A percentile compares a stretch with the other conserved stretches of the same genome.
Evolutionary conservation across 2,797 vertebrate species (phyloP).

Genomic region (Heliangelus exortis): DNA sequence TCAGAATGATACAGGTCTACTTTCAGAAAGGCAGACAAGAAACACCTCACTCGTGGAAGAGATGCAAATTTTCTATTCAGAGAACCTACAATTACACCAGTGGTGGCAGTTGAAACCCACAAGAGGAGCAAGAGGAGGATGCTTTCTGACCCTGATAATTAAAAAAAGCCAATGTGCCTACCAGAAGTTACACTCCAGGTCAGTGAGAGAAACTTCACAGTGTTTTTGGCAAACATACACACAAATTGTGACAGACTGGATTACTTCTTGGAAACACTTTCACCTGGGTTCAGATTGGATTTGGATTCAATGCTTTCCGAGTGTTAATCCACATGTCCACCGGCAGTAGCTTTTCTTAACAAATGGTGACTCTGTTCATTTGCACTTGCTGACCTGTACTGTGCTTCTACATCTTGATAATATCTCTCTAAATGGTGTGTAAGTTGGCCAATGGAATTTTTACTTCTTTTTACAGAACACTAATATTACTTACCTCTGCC

Average conservation of each 20-base stretch:
- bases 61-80: neutral
- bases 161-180: neutral
- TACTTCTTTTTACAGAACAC: neutral
- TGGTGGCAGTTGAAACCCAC: neutral
- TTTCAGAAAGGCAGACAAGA: neutral
- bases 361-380: neutral
- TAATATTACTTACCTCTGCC: neutral
- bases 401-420: neutral
- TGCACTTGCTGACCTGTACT: neutral
- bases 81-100: neutral
- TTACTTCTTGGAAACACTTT: neutral
- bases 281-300: neutral
- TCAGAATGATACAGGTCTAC: neutral
- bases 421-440: neutral
- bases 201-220: neutral
- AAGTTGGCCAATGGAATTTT: neutral
- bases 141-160: neutral
- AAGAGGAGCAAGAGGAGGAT: neutral
- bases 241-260: neutral
- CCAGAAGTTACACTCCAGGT: neutral
- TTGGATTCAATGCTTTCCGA: neutral
- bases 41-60: neutral
- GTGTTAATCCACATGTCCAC: neutral
- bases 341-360: neutral
- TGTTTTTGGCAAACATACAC: neutral